These are phyloP conservation scores for Tylochromis polylepis DNA, from an alignment of 2,113 vertebrate species.

Conservation along the genomic window DNA sequence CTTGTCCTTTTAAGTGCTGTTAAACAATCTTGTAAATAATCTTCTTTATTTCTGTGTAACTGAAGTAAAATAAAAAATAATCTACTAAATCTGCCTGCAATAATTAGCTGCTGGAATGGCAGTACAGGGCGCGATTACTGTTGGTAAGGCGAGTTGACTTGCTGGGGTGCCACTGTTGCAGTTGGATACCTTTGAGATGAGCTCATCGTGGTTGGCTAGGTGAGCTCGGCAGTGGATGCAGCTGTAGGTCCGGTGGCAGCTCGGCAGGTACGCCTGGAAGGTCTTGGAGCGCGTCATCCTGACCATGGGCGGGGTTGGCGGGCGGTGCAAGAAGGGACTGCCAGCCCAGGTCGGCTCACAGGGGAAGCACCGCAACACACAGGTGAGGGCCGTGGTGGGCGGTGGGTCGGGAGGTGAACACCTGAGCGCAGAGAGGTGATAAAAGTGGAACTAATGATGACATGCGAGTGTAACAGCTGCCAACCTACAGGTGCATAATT, in stretches of 20 bases:
- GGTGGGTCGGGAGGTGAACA: constrained; percentile 88
- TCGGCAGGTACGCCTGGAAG: constrained; percentile 97
- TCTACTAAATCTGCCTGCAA: neutral
- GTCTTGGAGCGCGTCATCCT: constrained; percentile 99
- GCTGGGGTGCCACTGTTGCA: neutral
- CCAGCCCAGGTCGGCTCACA: constrained; percentile 97
- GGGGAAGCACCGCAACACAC: constrained; percentile 98
- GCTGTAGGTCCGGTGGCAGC: constrained; percentile 97
- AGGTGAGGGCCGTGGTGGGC: constrained; percentile 99
- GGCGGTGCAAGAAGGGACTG: constrained; percentile 91
- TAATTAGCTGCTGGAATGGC: neutral
- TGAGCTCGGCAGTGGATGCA: constrained; percentile 98
- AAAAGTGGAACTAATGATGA: neutral
- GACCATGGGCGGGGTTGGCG: constrained; percentile 94
- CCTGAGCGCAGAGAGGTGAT: constrained; percentile 52
- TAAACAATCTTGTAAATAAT: neutral
- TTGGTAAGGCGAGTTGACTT: neutral
- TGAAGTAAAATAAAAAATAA: neutral
- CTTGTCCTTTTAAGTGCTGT: neutral
- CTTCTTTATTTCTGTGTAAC: neutral
- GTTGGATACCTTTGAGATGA: constrained; percentile 92
- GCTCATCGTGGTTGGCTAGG: constrained; percentile 97
- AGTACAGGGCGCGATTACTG: neutral
- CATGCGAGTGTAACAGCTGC: neutral
- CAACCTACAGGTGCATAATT: neutral